Percentiles rank a stretch among this genome's conserved stretches.
Evolutionary conservation across 2,888 invertebrate species (phyloP).

Genomic region (Synanthedon myopaeformis): DNA sequence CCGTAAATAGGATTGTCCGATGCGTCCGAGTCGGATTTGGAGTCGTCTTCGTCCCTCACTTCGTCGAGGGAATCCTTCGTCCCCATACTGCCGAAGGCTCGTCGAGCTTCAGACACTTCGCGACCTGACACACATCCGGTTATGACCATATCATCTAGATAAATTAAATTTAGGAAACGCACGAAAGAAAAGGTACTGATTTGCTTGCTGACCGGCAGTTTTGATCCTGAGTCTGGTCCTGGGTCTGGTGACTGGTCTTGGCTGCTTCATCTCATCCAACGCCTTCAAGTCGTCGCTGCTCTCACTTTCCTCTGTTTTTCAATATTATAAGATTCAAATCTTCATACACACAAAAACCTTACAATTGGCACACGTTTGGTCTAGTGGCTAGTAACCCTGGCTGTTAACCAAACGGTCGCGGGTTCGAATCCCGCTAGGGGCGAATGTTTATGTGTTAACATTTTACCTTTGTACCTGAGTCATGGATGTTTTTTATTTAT

Average conservation of each 20-base stretch:
- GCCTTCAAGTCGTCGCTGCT: constrained; percentile 48
- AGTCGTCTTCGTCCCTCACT: constrained; percentile 69
- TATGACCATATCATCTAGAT: too few species aligned
- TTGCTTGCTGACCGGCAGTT: constrained; percentile 60
- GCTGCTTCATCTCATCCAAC: constrained; percentile 33
- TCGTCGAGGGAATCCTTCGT: constrained; percentile 69
- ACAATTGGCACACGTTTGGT: too few species aligned
- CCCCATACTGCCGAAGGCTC: constrained; percentile 72
- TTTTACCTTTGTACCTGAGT: too few species aligned
- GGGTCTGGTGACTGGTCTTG: constrained; percentile 49
- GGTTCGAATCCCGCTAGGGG: too few species aligned
- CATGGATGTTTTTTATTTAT: too few species aligned
- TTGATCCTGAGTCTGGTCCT: constrained; percentile 68
- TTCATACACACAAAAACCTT: too few species aligned
- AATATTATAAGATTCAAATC: too few species aligned
- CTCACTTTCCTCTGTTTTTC: constrained; percentile 45
- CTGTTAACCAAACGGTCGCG: too few species aligned
- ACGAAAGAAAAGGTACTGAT: background rate
- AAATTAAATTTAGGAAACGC: too few species aligned
- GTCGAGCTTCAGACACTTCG: constrained; percentile 29
- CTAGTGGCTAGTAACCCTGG: too few species aligned
- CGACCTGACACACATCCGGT: constrained; percentile 3
- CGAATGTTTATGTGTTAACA: too few species aligned
- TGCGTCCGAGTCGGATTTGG: constrained; percentile 42
- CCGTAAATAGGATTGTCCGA: constrained; percentile 42